Base-by-base conservation (phyloP, 2,797 vertebrate species). In the Gymnoscopelus braueri region DNA sequence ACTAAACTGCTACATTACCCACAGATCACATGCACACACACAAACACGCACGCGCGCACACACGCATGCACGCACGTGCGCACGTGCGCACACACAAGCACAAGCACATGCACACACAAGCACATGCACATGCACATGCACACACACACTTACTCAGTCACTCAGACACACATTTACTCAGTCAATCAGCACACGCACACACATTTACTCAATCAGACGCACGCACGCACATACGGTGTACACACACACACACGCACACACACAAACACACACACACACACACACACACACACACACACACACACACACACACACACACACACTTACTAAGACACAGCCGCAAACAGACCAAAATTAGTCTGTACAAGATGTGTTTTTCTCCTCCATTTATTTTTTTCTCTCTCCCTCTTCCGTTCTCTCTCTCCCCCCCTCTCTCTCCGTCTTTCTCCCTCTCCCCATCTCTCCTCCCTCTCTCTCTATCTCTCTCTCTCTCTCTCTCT, bases 101-200 rank as follows among this genome's bases (percentile, higher is more conserved):
- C 19, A 19, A 19, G 19, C 19, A 19, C 19, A 19, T 19, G 19
- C 19, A 19, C 19, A 19, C 19, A 19, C 19, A 19, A 19, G 19
- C 19, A 19, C 19, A 19, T 19, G 48, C 57, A 68, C 77, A 64
- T 71, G 19, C 19, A 19, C 19, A 19, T 19, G 48, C 57, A 68
- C 77, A 64, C 74, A 61, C 74, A 71, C 69, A 67, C 66, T 55
- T 67, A 39, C 29, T 32, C 5, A 32, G 5, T 3, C 35, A 39
- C 35, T 1, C 35, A 32, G 5, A 32, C 3, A 32, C 32, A 39
- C 35, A 39, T 39, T 39, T 39, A 39, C 7, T 39, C 35, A 39
- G 35, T 7, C 35, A 39, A 6, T 39, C 35, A 39, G 35, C 35
- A 39, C 35, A 39, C 5, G 35, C 35, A 39, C 35, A 7, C 35